These are phyloP conservation scores for Folsomia candida DNA, from an alignment of 2,888 invertebrate genomes.

Conservation along the genomic window DNA sequence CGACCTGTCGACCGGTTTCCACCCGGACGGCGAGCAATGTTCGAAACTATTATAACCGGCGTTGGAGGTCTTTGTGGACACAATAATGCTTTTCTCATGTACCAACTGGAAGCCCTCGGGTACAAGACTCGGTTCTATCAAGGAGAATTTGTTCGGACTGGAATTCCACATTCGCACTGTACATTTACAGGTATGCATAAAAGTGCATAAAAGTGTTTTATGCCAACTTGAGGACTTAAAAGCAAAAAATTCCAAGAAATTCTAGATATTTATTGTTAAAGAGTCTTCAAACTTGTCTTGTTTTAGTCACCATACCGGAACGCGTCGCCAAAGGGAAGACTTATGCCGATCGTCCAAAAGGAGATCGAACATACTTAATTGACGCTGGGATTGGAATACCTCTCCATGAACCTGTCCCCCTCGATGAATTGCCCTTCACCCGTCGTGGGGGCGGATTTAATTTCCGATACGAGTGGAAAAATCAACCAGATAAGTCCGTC, in stretches of 20 bases:
- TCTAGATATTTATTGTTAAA: no score
- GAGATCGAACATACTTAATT: slow-evolving; percentile 23
- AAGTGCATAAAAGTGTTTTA: no score
- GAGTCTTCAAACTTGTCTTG: neutral
- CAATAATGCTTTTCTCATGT: slow-evolving; percentile 24
- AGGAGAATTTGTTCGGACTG: slow-evolving; percentile 27
- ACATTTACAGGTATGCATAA: neutral
- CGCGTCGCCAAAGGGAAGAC: slow-evolving; percentile 6
- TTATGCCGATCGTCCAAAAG: neutral
- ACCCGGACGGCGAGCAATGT: slow-evolving; percentile 11
- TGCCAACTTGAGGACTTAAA: no score
- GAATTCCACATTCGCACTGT: slow-evolving; percentile 16
- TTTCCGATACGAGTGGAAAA: slow-evolving; percentile 29
- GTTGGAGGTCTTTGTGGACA: slow-evolving; percentile 33
- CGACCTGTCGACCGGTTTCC: slow-evolving; percentile 21
- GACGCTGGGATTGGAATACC: slow-evolving; percentile 42
- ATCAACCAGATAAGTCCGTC: slow-evolving; percentile 5
- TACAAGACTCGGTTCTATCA: slow-evolving; percentile 3
- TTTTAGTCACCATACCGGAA: slow-evolving; percentile 20
- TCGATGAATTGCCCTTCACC: slow-evolving; percentile 20
- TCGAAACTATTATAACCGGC: slow-evolving; percentile 3
- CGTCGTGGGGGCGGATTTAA: slow-evolving; percentile 28
- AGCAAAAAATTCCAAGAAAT: no score
- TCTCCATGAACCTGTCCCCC: slow-evolving; percentile 28
- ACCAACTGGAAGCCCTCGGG: slow-evolving; percentile 28